These are phyloP conservation scores for Palythoa heliodiscus DNA, from an alignment of 92 coral and sea anemone species.

Conservation along the genomic window DNA sequence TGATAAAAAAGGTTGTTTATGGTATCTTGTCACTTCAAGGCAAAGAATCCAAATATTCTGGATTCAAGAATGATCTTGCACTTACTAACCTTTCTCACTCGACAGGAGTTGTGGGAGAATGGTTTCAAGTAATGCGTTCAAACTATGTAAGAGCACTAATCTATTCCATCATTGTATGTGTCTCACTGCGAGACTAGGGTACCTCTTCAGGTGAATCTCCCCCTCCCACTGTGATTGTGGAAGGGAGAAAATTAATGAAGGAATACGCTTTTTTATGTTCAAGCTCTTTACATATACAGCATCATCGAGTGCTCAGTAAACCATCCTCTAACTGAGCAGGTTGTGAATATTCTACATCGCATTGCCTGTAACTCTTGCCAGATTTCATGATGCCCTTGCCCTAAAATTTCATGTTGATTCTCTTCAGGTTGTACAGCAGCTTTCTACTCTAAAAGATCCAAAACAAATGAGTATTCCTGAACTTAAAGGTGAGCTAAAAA, in stretches of 20 bases:
- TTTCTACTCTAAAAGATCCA: too few species aligned
- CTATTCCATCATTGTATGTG: slow-evolving; percentile 46
- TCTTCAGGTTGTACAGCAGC: too few species aligned
- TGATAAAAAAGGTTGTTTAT: slow-evolving; percentile 52
- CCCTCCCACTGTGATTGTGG: slow-evolving; percentile 16
- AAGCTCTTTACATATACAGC: background rate
- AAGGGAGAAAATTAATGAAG: slow-evolving; percentile 2
- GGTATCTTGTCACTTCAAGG: slow-evolving; percentile 58
- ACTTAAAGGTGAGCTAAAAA: too few species aligned
- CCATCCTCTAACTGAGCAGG: background rate
- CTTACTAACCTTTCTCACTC: slow-evolving; percentile 51
- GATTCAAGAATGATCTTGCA: slow-evolving; percentile 51
- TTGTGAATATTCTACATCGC: background rate
- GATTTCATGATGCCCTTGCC: background rate
- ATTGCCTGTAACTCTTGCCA: background rate
- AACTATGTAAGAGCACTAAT: slow-evolving; percentile 68
- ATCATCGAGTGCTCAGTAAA: background rate
- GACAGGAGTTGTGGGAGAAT: slow-evolving; percentile 47
- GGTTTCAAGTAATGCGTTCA: slow-evolving; percentile 67
- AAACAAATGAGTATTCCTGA: too few species aligned
- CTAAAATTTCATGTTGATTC: background rate
- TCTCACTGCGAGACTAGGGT: background rate
- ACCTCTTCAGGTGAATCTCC: background rate
- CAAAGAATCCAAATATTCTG: slow-evolving; percentile 66
- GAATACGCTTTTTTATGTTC: background rate